Base-by-base conservation (phyloP, 2,888 invertebrate species). In the Macropis europaea region DNA sequence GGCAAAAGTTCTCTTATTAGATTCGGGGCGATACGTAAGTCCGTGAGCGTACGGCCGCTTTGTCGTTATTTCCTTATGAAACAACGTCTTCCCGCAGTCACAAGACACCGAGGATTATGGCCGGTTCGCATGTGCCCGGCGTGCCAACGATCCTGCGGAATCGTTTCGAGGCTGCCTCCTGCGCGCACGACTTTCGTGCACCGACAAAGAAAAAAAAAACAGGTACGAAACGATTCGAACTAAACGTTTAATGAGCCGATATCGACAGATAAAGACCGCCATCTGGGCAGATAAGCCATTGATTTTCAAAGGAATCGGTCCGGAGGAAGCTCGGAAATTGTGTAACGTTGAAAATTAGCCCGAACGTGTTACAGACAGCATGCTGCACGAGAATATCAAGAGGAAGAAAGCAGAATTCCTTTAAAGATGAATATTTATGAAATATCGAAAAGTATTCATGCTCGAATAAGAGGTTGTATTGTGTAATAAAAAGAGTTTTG, bases 51-150 rank as follows among this genome's bases (percentile, higher is more conserved):
- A 63, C 60, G 32, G 30, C 47, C 70, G 71, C 64, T 80, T 75
- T 70, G 73, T 71, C 80, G 74, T 78, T 77, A 68, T 64, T 77
- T 73, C 73, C 78, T 75, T 75, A 76, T 63, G 66, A 73, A 78
- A 72, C 73, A 57, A 24, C 69, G 64, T 57, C 63, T 70, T 38
- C 13, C 43, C 5, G 34, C 13, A 62, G 43, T 56, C 26, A 38
- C 30, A 32, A 19, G 48, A 63, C 50, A 48, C 54, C 57, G 61
- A 61, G 76, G 66, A 74, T 81, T 79, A 78, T 60, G 50, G 17
- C 9, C 26, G 36, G 43, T 61, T 47, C 60, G 43, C 56, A 40
- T 63, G 61, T 54, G 50, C 57, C 22, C 24, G 42, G 45, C 52
- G 32, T 52, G 59, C 69, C 26, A 24, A 50, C 42, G n/a, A 54